phyloP scores from a whole-genome alignment of 1,140 invertebrate species.

The Ditylenchus dipsaci region DNA sequence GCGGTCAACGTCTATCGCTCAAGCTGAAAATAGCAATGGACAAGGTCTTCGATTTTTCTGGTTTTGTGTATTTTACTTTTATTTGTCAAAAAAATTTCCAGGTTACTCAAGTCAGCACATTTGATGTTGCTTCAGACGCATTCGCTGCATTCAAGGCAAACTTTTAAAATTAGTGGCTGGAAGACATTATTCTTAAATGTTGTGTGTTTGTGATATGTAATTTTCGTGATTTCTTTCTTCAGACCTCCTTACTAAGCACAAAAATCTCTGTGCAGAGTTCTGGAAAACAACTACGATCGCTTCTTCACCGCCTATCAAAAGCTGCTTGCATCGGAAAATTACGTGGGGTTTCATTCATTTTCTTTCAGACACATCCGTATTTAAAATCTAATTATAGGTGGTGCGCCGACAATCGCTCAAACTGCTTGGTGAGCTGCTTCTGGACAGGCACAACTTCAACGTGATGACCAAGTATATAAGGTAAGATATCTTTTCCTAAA shows the following conservation, averaged over 20 bases:
- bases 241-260: conserved; percentile 81
- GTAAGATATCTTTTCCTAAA: no score
- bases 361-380: no score
- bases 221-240: conserved; percentile 30
- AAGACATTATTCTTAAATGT: no score
- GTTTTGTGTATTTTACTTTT: no score
- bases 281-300: conserved; percentile 95
- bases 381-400: not conserved
- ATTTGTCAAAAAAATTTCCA: no score
- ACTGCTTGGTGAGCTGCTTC: conserved; percentile 87
- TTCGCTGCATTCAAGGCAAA: conserved; percentile 98
- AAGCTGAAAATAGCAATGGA: no score
- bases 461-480: conserved; percentile 98
- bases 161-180: conserved; percentile 15
- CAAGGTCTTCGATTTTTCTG: no score
- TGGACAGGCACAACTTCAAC: conserved; percentile 98
- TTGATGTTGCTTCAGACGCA: conserved; percentile 99
- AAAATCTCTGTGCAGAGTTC: conserved; percentile 87
- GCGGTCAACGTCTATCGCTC: no score
- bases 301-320: conserved; percentile 94
- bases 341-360: conserved; percentile 72
- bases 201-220: not conserved
- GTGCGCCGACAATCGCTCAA: conserved; percentile 74
- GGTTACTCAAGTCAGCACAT: conserved; percentile 95
- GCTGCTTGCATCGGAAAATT: conserved; percentile 95